A percentile compares a stretch with the other conserved stretches of the same genome.
phyloP scores from a whole-genome alignment of 2,113 vertebrate species.

The Merops nubicus region DNA sequence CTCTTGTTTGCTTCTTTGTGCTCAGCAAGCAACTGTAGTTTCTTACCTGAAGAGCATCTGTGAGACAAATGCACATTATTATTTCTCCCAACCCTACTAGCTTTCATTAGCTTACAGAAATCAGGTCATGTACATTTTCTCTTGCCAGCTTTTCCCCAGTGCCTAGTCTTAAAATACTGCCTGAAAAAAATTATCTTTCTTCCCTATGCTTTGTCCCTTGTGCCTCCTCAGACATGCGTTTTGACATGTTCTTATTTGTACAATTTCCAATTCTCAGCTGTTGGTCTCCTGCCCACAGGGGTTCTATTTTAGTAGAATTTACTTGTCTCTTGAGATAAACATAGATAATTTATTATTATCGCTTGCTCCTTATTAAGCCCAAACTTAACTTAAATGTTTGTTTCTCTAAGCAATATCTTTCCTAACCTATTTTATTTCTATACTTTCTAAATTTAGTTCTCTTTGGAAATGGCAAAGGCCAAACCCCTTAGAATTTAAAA shows the following conservation, averaged over 20 bases:
- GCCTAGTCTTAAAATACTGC: neutral
- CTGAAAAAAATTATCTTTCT: neutral
- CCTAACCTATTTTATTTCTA: slow-evolving; percentile 9
- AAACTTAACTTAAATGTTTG: neutral
- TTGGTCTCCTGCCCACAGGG: neutral
- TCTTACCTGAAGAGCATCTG: neutral
- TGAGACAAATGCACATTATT: neutral
- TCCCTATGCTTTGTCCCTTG: neutral
- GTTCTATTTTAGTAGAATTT: slow-evolving; percentile 33
- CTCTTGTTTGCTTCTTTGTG: neutral
- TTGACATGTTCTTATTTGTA: neutral
- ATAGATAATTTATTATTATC: slow-evolving; percentile 19
- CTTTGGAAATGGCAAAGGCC: neutral
- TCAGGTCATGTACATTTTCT: neutral
- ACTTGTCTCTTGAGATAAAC: slow-evolving; percentile 26
- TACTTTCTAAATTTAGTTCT: neutral
- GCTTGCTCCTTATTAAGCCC: neutral
- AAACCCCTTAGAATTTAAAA: neutral
- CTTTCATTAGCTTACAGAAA: neutral
- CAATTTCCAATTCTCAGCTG: neutral
- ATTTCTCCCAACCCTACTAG: neutral
- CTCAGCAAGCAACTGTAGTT: neutral
- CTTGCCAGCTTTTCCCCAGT: neutral
- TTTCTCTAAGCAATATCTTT: slow-evolving; percentile 4
- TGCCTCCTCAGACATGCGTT: neutral